Evolutionary conservation across 2,113 vertebrate genomes (phyloP).

Genomic region (Serranochromis macrocephalus): DNA sequence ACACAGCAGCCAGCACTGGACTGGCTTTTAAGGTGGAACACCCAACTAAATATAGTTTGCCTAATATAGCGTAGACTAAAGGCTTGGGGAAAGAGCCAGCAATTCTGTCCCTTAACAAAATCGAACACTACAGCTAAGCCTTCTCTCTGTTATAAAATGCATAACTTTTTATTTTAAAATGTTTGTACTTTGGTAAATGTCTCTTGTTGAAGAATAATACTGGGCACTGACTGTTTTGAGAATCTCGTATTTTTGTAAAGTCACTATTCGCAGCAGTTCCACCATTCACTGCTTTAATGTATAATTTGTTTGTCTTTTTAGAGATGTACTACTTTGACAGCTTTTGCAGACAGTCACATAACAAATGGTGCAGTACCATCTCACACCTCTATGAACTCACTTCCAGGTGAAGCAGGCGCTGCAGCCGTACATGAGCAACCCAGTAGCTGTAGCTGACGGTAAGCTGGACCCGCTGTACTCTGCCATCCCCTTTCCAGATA

Average conservation of each 20-base stretch:
- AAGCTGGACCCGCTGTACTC: constrained; percentile 65
- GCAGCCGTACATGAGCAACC: constrained; percentile 36
- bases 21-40: not conserved
- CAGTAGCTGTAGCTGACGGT: not conserved
- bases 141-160: not conserved
- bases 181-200: not conserved
- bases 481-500: constrained; percentile 73
- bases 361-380: not conserved
- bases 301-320: not conserved
- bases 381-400: not conserved
- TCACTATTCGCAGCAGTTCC: not conserved
- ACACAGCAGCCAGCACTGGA: not conserved
- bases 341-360: not conserved
- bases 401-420: constrained; percentile 41
- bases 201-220: not conserved
- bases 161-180: not conserved
- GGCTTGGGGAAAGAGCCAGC: rapidly evolving
- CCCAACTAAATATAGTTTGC: not conserved
- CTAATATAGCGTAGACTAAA: not conserved
- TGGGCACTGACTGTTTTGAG: not conserved
- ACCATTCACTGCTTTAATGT: not conserved
- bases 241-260: not conserved
- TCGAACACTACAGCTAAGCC: not conserved
- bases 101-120: not conserved
- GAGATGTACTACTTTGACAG: not conserved